phyloP scores from a whole-genome alignment of 2,113 vertebrate species.

The Gila orcuttii region DNA sequence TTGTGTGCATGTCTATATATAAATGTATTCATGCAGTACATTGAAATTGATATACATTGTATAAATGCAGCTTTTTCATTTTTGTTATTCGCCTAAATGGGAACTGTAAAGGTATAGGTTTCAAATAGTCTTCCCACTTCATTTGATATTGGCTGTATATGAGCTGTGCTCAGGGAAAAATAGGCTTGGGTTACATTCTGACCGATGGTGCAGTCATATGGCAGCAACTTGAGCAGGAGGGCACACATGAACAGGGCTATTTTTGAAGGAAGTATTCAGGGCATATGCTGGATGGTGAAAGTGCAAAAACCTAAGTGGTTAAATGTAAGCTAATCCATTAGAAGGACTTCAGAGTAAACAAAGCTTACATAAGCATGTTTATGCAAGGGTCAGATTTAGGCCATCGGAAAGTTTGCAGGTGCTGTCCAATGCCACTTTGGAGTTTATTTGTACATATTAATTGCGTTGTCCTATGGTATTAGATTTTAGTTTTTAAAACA shows the following conservation, averaged over 20 bases:
- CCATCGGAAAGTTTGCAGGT: conserved; percentile 12
- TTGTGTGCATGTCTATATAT: conserved; percentile 12
- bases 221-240: conserved; percentile 65
- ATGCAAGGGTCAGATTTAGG: conserved; percentile 18
- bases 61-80: neutral
- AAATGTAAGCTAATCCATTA: conserved; percentile 64
- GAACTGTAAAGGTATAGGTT: neutral
- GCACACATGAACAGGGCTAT: conserved; percentile 70
- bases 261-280: conserved; percentile 69
- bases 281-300: conserved; percentile 60
- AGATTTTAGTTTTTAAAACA: neutral
- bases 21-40: conserved; percentile 11
- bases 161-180: conserved; percentile 39
- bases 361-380: conserved; percentile 58
- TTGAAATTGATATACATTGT: neutral
- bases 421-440: neutral
- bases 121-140: neutral
- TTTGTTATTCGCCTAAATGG: neutral
- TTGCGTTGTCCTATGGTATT: neutral
- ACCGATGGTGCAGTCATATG: conserved; percentile 61
- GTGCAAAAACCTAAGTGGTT: conserved; percentile 58
- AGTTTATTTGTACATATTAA: conserved; percentile 7
- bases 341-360: conserved; percentile 53
- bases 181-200: conserved; percentile 50
- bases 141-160: conserved; percentile 36